Evolutionary conservation across 2,113 vertebrate species (phyloP), one percentile per base, ranked within the genome.

Genomic region (Cinclus cinclus): DNA sequence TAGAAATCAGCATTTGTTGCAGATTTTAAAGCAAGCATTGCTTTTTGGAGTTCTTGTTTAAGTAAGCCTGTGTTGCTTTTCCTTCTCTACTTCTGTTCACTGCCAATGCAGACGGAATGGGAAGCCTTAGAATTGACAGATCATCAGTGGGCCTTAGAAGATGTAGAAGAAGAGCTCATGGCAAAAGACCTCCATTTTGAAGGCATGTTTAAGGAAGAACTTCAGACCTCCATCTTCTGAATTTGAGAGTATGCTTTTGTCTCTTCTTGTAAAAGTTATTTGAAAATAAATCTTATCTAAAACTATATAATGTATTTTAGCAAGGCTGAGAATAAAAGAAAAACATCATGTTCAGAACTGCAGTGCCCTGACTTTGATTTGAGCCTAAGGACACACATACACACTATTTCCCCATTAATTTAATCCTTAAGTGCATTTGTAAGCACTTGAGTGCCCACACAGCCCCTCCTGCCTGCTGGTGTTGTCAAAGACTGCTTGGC

Each of bases 141-240:
- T 96, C 99, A 99, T 97, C 99, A 99, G 74, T 99, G 99, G 99
- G 99, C 99, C 3, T 98, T 99, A 35, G 99, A 99, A 79, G 98
- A 98, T 53, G 98, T 99, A 37, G 99, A 99, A 96, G 99, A 99
- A 19, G 99, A 99, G 88, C 98, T 99, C 87, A 99, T 99, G 99
- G 98, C 98, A 96, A 99, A 98, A 94, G 99, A 99, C 88, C 98
- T 99, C 94, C 99, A 99, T 97, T 98, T 99, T 50, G 99, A 99
- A 97, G 99, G 99, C 97, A 99, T 99, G 99, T 99, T 99, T 97
- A 99, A 98, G 95, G 99, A 99, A 97, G 99, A 99, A 75, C 96
- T 99, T 85, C 99, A 99, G 77, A 99, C 98, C 12, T 99, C 99
- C 30, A 99, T 99, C 92, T 99, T 99, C 97, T 99, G 92, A 93